Percentiles rank a stretch among this genome's conserved stretches.
Evolutionary conservation across 2,888 invertebrate species (phyloP).

Genomic region (Limenitis camilla): DNA sequence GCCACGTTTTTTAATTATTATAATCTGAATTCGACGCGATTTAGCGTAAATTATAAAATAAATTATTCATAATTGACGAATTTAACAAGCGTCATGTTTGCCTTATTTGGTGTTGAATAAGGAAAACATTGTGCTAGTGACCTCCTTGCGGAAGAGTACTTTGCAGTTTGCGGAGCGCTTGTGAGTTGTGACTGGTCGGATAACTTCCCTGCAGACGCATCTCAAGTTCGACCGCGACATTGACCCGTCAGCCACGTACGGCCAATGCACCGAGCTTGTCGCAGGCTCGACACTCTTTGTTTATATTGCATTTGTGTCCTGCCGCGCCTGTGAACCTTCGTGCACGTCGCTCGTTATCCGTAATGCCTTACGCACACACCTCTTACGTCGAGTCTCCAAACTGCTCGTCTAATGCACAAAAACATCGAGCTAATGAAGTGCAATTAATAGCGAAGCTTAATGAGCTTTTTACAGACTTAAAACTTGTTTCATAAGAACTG

Average conservation of each 20-base stretch:
- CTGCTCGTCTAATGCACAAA: conserved; percentile 8
- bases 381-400: conserved; percentile 1
- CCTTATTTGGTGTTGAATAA: conserved; percentile 20
- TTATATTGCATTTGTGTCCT: conserved; percentile 52
- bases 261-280: conserved; percentile 66
- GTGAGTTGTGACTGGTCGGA: conserved; percentile 47
- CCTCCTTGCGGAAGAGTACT: conserved; percentile 52
- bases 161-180: conserved; percentile 40
- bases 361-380: conserved; percentile 1
- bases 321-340: conserved; percentile 50
- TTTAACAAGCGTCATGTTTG: conserved; percentile 17
- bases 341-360: conserved; percentile 14
- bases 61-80: conserved; percentile 25
- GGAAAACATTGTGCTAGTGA: conserved; percentile 48
- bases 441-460: conserved; percentile 13
- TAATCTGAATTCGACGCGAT: conserved; percentile 9
- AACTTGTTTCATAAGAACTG: neutral
- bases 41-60: conserved; percentile 15
- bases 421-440: conserved; percentile 11
- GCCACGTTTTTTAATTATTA: neutral
- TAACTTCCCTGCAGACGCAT: conserved; percentile 58
- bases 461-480: conserved; percentile 18
- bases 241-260: conserved; percentile 68
- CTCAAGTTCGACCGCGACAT: conserved; percentile 67
- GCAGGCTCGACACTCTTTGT: conserved; percentile 61